Evolutionary conservation across 2,888 invertebrate species (phyloP).

Genomic region (Sinopyrophorus schimmeli): DNA sequence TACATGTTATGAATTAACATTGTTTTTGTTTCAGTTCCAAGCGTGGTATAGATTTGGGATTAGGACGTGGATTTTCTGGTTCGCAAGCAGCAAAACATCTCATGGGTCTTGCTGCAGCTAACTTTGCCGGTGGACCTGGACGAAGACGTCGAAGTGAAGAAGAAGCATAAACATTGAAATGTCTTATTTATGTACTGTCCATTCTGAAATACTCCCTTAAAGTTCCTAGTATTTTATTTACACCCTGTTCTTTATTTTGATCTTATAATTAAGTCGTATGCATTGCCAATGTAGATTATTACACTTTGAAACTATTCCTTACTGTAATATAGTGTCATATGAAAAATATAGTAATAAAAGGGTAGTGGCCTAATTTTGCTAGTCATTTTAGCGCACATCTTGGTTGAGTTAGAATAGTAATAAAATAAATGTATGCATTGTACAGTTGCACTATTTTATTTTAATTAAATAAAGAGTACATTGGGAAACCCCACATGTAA

Average conservation of each 20-base stretch:
- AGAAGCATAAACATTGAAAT: conserved; percentile 41
- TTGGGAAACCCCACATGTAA: no score
- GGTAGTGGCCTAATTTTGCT: conserved; percentile 11
- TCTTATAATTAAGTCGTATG: conserved; percentile 4
- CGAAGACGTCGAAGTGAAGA: conserved; percentile 75
- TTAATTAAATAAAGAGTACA: conserved; percentile 33
- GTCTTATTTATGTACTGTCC: conserved; percentile 7
- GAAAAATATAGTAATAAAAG: conserved; percentile 7
- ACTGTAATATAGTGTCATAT: conserved; percentile 14
- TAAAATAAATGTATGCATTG: conserved; percentile 31
- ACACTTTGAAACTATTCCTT: conserved; percentile 3
- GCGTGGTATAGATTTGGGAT: conserved; percentile 83
- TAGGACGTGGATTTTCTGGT: conserved; percentile 87
- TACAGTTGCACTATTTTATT: conserved; percentile 35
- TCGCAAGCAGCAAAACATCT: conserved; percentile 89
- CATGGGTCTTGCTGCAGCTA: conserved; percentile 87
- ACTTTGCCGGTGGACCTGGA: conserved; percentile 87
- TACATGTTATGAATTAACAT: neutral
- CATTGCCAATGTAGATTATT: conserved; percentile 15
- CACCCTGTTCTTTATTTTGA: neutral
- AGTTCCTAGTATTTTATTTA: conserved; percentile 30
- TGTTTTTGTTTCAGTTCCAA: conserved; percentile 66
- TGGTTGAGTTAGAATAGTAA: conserved; percentile 12
- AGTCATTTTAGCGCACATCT: conserved; percentile 9
- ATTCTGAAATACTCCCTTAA: conserved; percentile 24